Evolutionary conservation across 2,113 vertebrate genomes (phyloP), one percentile per base, ranked within the genome.

Genomic region (Galemys pyrenaicus): DNA sequence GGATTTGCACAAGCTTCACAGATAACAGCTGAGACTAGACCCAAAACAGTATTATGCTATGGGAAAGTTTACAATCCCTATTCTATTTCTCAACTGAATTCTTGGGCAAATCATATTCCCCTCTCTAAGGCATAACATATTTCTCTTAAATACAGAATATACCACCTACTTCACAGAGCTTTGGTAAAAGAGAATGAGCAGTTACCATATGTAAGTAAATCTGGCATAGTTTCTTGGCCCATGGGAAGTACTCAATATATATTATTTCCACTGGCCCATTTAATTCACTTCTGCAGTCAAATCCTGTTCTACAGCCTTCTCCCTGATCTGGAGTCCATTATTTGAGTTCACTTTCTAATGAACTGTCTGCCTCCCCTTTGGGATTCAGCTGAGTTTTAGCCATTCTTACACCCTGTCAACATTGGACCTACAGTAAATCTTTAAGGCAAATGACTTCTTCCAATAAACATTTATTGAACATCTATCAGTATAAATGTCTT

Each of bases 141-240:
- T 89, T 70, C 71, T 78, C 64, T 92, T 65, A 71, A 81, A 86
- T 46, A 74, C 56, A 83, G 77, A 84, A 95, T 95, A 75, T 71
- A 65, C 19, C 12, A 71, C 20, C 39, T 60, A 58, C 26, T 88
- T 86, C 35, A 89, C 24, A 41, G 32, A 95, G 19, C 37, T n/a
- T 7, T 68, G 64, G 68, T 62, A 82, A 44, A 67, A 91, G 0
- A 94, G 35, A 93, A 89, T 70, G 54, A 95, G n/a, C 39, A 87
- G 44, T 64, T 74, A 79, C 24, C 35, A 46, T 39, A 73, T 44
- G 7, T 64, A 87, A 95, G 89, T 70, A 82, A 56, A 41, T 41
- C 49, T 89, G 70, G 12, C 22, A 60, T 82, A 30, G 60, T 73
- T 83, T 95, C 44, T 84, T 60, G 56, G 83, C 11, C 64, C 58